Evolutionary conservation across 2,888 invertebrate genomes (phyloP), one percentile per base, ranked within the genome.

Genomic region (Diaprepes abbreviatus): DNA sequence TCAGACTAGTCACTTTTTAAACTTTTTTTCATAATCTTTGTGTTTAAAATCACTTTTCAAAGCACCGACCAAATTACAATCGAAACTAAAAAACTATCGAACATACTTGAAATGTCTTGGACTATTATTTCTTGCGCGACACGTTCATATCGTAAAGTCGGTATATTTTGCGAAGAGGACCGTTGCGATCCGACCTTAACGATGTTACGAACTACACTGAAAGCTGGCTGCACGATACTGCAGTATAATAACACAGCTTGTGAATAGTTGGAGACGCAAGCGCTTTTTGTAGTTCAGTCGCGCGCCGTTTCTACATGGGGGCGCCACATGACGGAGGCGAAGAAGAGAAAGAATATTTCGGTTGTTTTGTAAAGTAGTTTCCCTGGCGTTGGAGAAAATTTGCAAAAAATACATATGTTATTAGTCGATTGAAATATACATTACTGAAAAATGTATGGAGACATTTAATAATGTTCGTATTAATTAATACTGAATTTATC

Each of bases 161-260:
- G 57, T 12, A 43, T 33, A 28, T 60, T 58, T 64, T 14, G 21
- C 16, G 3, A 12, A 17, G 24, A 38, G 50, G 40, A 59, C 21
- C 72, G 70, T 48, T 67, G 54, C 74, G 63, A 60, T 68, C 70
- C 72, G 31, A 68, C 74, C 73, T 55, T 54, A 16, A 62, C 68
- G 58, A 74, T 72, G 74, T 73, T 74, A 78, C 78, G 78, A 79
- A 78, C 77, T 78, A 78, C 74, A 83, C 83, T 83, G 76, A 79
- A 75, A 74, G 73, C 76, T 75, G 73, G 69, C 72, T 62, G 75
- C 72, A 74, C 76, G 77, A 77, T 76, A 81, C 82, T 80, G 82
- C 80, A 74, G 81, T 82, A 81, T 82, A 76, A 73, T 68, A 73
- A 58, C 62, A 43, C 24, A 38, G 45, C 45, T 54, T 58, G 62